Evolutionary conservation across 1,140 invertebrate genomes (phyloP), one percentile per base, ranked within the genome.

Genomic region (Penaeus chinensis): DNA sequence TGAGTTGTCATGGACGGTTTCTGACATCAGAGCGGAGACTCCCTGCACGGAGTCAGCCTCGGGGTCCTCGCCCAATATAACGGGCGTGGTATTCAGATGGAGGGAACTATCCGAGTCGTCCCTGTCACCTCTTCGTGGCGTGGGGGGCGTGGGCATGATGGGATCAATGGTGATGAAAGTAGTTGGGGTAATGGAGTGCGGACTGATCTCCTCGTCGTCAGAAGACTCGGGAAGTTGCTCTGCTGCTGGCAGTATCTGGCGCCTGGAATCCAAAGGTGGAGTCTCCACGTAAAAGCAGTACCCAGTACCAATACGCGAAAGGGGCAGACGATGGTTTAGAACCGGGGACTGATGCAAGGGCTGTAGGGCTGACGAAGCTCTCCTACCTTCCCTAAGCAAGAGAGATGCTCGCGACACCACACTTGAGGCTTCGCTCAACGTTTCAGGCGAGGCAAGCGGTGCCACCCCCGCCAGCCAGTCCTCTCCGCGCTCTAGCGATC

Each of bases 361-460:
- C 82, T 81, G 87, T 80, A 65, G 89, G 82, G 69, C 90, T 16
- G 74, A 90, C 65, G 87, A 91, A 90, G 87, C 90, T 90, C 85
- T 81, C 65, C 85, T 86, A n/a, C 85, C 85, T 66, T 90, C 89
- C 47, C 85, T 86, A n/a, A 89, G 37, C 2, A 86, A 80, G 10
- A 90, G 63, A 47, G 89, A 90, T 80, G 90, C 91, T 60, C 91
- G 87, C 18, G 93, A 93, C 19, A 92, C 91, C 66, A 93, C 89
- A 91, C 93, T 93, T 20, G 96, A 96, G 10, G 96, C 94, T 91
- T 97, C 96, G 0, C 96, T 97, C 4, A 97, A 91, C 2, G 96
- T 97, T 92, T 98, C 96, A 2, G 96, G 96, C 47, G 96, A 96
- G 2, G 96, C 96, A 32, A 98, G 91, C 0, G 96, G 96, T 0